Evolutionary conservation across 1,140 invertebrate genomes (phyloP).

Genomic region (Augochlora pura): DNA sequence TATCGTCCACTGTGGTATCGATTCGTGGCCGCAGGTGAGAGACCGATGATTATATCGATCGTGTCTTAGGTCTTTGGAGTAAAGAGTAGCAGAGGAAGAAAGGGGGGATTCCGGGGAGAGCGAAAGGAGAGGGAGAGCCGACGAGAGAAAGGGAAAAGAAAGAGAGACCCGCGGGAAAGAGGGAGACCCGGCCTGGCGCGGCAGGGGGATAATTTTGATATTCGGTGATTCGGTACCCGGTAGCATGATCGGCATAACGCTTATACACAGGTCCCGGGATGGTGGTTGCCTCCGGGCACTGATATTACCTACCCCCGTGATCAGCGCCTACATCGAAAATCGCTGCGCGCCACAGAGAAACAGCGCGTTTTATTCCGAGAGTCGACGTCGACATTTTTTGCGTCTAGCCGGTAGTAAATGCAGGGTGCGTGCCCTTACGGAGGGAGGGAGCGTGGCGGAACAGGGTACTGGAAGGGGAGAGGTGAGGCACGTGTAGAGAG

Average conservation of each 20-base stretch:
- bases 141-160: conserved; percentile 44
- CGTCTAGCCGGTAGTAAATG: conserved; percentile 80
- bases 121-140: conserved; percentile 13
- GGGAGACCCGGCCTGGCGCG: conserved; percentile 1
- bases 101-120: too few relatives aligned
- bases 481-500: conserved; percentile 39
- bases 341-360: conserved; percentile 42
- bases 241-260: conserved; percentile 71
- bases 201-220: conserved; percentile 71
- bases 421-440: conserved; percentile 66
- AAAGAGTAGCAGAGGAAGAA: conserved; percentile 18
- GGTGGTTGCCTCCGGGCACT: conserved; percentile 68
- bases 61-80: conserved; percentile 55
- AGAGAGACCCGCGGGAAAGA: conserved; percentile 17
- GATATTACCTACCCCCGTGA: conserved; percentile 72
- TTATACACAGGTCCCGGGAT: conserved; percentile 57
- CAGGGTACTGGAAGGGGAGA: conserved; percentile 1
- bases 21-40: conserved; percentile 71
- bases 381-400: conserved; percentile 73
- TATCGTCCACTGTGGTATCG: conserved; percentile 48
- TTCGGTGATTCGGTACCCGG: conserved; percentile 73
- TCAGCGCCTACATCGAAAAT: conserved; percentile 72
- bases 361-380: conserved; percentile 49
- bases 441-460: conserved; percentile 10
- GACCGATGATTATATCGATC: conserved; percentile 78